Base-by-base conservation (phyloP, 2,113 vertebrate genomes). In the Pterophyllum scalare region DNA sequence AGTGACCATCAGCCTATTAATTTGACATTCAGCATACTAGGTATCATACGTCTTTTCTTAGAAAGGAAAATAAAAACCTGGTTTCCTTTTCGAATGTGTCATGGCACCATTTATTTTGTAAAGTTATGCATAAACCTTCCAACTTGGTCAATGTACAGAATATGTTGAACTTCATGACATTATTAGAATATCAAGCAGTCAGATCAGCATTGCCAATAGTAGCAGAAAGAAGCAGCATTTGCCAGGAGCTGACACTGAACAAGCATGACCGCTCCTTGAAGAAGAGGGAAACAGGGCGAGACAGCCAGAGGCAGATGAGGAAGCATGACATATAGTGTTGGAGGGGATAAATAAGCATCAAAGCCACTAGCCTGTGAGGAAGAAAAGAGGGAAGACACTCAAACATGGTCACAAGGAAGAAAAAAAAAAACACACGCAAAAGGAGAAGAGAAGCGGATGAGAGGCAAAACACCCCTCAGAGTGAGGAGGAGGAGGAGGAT, bases 91-190 rank as follows among this genome's bases (percentile, higher is more conserved):
- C 64, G 24, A 89, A 90, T 84, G 87, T 87, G 86, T 92, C 92
- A 93, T 93, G 93, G 91, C 91, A 94, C 91, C 84, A 84, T 93
- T 92, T 96, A 95, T 94, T 93, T 93, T 92, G 93, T 93, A 91
- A 94, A 82, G 87, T 94, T 95, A 95, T 93, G 93, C 92, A 94
- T 95, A 91, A 72, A 93, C 89, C 88, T 95, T 94, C 84, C 90
- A 94, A 91, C 85, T 92, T 89, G 86, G 93, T 91, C 91, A 91
- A 91, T 94, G 83, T 94, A 94, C 92, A 93, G 90, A 89, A 93
- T 92, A 93, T 91, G 92, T 91, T 93, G 89, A 94, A 92, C 93
- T 94, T 92, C 91, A 90, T 93, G 90, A 94, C 94, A 89, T 85
- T 91, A 92, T 94, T 91, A 92, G 92, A 91, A 84, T 88, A 92